Evolutionary conservation across 2,888 invertebrate species (phyloP), one percentile per base, ranked within the genome.

Genomic region (Diaperis boleti): DNA sequence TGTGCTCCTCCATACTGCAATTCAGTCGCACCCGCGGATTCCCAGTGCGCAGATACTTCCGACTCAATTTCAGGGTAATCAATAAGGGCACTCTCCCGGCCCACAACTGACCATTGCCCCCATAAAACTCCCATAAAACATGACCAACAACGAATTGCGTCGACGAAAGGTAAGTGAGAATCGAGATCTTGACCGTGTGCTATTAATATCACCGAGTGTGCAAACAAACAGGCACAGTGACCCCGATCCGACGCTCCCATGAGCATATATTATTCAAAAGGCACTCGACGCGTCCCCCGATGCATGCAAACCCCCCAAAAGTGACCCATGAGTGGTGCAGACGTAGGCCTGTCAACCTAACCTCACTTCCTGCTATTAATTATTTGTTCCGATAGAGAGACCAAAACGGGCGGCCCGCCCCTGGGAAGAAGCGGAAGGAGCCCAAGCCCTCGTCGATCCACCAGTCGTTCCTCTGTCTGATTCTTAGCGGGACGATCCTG

Each of bases 401-500:
- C 49, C 72, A 73, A 65, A 72, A 74, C 65, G 72, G 67, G 50
- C 62, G 69, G 5, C 67, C 65, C 13, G 66, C 65, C 22, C 50
- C 63, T 10, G 63, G 70, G 62, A 74, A 71, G 61, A 78, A 72
- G 67, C 72, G 75, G 17, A 79, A 77, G 70, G 73, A 76, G 56
- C 69, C 66, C 13, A 68, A 60, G 22, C 44, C 72, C 18, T 60
- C 72, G 4, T 67, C 77, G 1, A 70, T 82, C 59, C 78, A 79
- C 41, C 75, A 76, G 41, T 80, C 80, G 1, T 72, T 82, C 41
- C 61, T 81, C 59, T 81, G 81, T 72, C 69, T 81, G 56, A 76
- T 81, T 45, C 64, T 80, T 55, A 78, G 80, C 70, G 80, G 77
- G 20, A 76, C 77, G 17, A 74, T 81, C 59, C 70, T 82, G 54